phyloP scores from a whole-genome alignment of 2,888 invertebrate genomes.

The Andricus curvator region DNA sequence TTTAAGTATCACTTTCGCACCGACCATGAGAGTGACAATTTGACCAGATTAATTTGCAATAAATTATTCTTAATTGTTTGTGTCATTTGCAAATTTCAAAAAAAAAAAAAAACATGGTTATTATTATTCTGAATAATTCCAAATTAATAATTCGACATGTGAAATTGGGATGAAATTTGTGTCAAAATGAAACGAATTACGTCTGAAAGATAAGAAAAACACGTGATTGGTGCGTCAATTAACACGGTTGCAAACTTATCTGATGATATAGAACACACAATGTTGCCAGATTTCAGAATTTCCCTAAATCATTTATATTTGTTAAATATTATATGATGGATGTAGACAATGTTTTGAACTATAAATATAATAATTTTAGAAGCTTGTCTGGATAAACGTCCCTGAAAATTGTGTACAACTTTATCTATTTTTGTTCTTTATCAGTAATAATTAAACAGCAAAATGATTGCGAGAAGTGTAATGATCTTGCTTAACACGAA shows the following conservation, averaged over 20 bases:
- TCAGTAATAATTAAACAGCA: neutral
- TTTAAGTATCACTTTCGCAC: neutral
- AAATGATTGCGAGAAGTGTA: neutral
- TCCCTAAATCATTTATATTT: constrained; percentile 2
- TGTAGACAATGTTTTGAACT: neutral
- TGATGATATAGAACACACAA: constrained; percentile 3
- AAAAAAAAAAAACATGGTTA: too few relatives aligned
- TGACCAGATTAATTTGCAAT: too few relatives aligned
- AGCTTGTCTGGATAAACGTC: neutral
- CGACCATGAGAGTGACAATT: neutral
- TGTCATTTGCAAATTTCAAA: too few relatives aligned
- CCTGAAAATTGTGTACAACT: neutral
- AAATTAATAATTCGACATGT: constrained; percentile 1
- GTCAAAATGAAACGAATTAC: neutral
- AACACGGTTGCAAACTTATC: constrained; percentile 27
- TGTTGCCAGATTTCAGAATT: constrained; percentile 7
- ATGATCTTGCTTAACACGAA: neutral
- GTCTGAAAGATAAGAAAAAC: constrained; percentile 12
- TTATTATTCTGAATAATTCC: neutral
- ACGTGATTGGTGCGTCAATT: constrained; percentile 24
- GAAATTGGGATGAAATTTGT: constrained; percentile 16
- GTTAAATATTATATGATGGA: neutral
- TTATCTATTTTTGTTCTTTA: neutral
- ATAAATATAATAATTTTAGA: neutral
- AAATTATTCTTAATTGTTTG: too few relatives aligned